These are phyloP conservation scores for Potorous gilbertii DNA, from an alignment of 2,797 vertebrate genomes.

Conservation along the genomic window DNA sequence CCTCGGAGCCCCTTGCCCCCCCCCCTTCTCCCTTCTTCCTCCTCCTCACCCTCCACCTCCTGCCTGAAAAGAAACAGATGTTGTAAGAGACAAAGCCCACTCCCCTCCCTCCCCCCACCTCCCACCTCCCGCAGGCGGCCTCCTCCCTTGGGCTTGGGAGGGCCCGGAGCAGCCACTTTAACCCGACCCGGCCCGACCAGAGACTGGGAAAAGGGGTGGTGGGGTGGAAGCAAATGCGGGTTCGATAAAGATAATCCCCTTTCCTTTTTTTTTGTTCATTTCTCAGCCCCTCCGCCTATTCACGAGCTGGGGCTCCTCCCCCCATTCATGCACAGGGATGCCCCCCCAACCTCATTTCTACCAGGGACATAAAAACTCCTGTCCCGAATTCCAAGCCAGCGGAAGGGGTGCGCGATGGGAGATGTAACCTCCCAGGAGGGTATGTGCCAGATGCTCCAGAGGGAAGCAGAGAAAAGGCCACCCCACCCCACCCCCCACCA, in stretches of 20 bases:
- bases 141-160: neutral
- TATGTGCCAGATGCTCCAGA: neutral
- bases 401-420: neutral
- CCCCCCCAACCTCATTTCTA: neutral
- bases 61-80: constrained; percentile 79
- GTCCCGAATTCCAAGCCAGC: neutral
- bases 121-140: neutral
- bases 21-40: neutral
- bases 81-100: constrained; percentile 29
- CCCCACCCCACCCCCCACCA: neutral
- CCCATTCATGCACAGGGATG: neutral
- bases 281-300: accelerated
- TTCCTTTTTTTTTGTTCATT: neutral
- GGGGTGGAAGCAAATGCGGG: neutral
- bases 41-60: constrained; percentile 72
- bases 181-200: neutral
- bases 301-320: neutral
- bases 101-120: neutral
- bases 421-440: neutral
- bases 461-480: constrained; percentile 5
- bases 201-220: neutral
- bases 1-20: constrained; percentile 37
- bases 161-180: neutral
- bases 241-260: neutral
- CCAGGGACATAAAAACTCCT: neutral